Percentiles rank a stretch among this genome's conserved stretches.
Evolutionary conservation across 2,113 vertebrate genomes (phyloP).

Genomic region (Dendropsophus ebraccatus): DNA sequence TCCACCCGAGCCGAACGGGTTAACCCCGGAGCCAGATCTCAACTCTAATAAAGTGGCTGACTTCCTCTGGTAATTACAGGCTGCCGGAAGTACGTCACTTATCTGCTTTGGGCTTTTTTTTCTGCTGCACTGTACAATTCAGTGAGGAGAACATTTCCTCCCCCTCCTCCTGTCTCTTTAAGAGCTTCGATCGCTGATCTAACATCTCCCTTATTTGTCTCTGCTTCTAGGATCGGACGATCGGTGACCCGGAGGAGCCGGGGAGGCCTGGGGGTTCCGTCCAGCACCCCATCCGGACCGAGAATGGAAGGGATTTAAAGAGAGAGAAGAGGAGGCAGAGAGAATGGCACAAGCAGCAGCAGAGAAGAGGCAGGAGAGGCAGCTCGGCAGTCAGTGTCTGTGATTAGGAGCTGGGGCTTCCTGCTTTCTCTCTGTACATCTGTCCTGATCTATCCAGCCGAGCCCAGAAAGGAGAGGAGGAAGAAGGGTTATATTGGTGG

Average conservation of each 20-base stretch:
- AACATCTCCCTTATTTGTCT: constrained; percentile 29
- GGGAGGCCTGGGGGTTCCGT: constrained; percentile 13
- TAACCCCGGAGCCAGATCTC: constrained; percentile 52
- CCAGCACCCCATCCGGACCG: constrained; percentile 52
- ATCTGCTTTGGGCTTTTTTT: constrained; percentile 72
- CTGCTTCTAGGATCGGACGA: constrained; percentile 43
- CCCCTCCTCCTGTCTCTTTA: constrained; percentile 68
- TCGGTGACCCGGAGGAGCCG: constrained; percentile 36
- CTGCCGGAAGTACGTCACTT: constrained; percentile 87
- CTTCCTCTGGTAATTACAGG: constrained; percentile 77
- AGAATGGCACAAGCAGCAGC: constrained; percentile 44
- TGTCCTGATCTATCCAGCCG: constrained; percentile 44
- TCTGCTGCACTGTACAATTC: constrained; percentile 74
- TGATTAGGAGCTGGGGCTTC: constrained; percentile 52
- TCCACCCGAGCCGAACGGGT: not conserved
- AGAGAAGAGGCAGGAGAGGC: constrained; percentile 13
- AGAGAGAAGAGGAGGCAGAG: not conserved
- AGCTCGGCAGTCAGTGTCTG: constrained; percentile 46
- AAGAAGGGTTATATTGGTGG: constrained; percentile 31
- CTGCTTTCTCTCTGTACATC: constrained; percentile 18
- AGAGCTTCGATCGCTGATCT: constrained; percentile 77
- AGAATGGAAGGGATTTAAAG: constrained; percentile 40
- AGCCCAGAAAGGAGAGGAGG: constrained; percentile 27
- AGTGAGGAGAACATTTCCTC: constrained; percentile 76
- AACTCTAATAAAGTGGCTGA: constrained; percentile 69